Base-by-base conservation (phyloP, 2,113 vertebrate species). In the Arothron firmamentum region DNA sequence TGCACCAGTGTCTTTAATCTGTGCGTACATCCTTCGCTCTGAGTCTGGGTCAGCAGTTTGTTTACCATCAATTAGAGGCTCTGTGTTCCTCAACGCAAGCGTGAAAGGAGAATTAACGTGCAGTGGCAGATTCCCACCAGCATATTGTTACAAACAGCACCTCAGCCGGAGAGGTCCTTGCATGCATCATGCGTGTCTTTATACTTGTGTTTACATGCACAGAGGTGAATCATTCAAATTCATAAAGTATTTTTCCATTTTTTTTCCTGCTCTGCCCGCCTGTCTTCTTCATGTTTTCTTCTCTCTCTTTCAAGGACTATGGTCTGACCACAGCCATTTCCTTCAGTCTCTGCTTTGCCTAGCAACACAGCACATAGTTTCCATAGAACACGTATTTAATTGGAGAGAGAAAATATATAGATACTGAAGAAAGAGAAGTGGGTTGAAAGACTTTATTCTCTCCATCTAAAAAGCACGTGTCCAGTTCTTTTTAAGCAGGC, bases 121-220 rank as follows among this genome's bases (percentile, higher is more conserved):
- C 92, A 89, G 83, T 93, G 92, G 92, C 94, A 93, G 92, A 90
- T 94, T 94, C 93, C 91, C 93, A 94, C 93, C 93, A 93, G 91
- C 89, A 48, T 80, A 83, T 83, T 83, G 85, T 80, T 83, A 87
- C 83, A 82, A 75, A 79, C 68, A 57, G 70, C 62, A 80, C 83
- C 77, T 85, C 85, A 82, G 82, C 80, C 74, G 83, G 78, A 79
- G 70, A 71, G 75, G 46, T 74, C 45, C 68, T 59, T 75, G 45
- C 18, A n/a, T n/a, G 52, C 72, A 55, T 70, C 61, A 66, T 54
- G 6, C 46, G 47, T 49, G 47, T 49, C 17, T 72, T 55, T 6
- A 56, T 72, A 56, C 59, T 57, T 46, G 47, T 72, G 50, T 53
- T 46, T 60, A 18, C 41, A 20, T 70, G 52, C 41, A 1, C 41